Conservation (phyloP, 2,113 vertebrate species). For the Xenus cinereus region DNA sequence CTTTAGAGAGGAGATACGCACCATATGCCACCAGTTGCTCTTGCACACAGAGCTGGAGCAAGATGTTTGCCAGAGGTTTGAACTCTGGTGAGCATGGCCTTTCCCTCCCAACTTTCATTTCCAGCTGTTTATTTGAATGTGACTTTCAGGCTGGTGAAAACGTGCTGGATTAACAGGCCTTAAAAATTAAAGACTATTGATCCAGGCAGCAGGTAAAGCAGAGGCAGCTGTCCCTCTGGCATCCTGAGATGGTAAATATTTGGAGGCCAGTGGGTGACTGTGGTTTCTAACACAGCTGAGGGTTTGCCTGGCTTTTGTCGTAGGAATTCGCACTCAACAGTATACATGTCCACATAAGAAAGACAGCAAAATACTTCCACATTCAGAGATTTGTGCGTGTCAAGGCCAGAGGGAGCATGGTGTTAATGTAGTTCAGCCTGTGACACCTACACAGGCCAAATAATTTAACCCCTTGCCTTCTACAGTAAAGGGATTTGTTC, state of each 20-base stretch:
- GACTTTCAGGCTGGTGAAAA: slow-evolving; percentile 30
- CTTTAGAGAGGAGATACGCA: slow-evolving; percentile 22
- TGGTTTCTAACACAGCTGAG: neutral
- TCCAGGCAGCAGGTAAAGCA: neutral
- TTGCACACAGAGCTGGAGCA: neutral
- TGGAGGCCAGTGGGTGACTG: neutral
- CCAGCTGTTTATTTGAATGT: slow-evolving; percentile 46
- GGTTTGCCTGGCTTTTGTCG: neutral
- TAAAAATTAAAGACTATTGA: neutral
- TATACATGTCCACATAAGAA: neutral
- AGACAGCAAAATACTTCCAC: neutral
- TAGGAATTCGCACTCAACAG: neutral
- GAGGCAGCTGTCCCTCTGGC: neutral
- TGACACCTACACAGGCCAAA: neutral
- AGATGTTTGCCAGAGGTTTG: slow-evolving; percentile 33
- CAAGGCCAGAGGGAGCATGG: neutral
- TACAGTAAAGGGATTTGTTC: neutral
- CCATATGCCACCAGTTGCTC: slow-evolving; percentile 17
- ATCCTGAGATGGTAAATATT: neutral
- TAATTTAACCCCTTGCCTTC: neutral
- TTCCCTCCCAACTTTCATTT: neutral
- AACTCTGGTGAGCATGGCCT: neutral
- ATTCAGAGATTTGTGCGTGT: accelerated
- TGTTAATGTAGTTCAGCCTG: neutral
- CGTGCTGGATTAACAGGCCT: neutral